phyloP scores from a whole-genome alignment of 2,888 invertebrate genomes.

The Xestia sexstrigata region DNA sequence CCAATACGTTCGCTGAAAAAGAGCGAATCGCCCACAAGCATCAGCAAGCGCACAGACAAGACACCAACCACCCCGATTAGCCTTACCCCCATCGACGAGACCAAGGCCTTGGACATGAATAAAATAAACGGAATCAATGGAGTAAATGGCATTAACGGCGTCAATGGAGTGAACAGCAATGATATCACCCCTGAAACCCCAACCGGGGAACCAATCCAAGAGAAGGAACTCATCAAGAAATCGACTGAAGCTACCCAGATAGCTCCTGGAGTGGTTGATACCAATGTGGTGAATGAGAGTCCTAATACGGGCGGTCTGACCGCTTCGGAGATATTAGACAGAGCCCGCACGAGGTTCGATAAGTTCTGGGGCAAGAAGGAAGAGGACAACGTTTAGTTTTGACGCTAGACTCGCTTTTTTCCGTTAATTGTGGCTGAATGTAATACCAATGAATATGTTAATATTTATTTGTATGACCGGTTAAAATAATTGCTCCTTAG shows the following conservation, averaged over 20 bases:
- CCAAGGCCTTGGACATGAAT: conserved; percentile 87
- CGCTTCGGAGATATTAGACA: conserved; percentile 94
- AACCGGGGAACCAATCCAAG: conserved; percentile 78
- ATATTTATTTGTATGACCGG: conserved; percentile 33
- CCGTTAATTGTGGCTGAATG: conserved; percentile 74
- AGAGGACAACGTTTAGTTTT: conserved; percentile 89
- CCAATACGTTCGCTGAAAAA: conserved; percentile 89
- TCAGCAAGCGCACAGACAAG: conserved; percentile 88
- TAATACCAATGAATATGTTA: conserved; percentile 14
- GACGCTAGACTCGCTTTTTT: conserved; percentile 64
- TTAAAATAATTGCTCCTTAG: conserved; percentile 15
- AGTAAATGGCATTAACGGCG: conserved; percentile 73
- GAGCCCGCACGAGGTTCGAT: conserved; percentile 95
- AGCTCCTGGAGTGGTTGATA: conserved; percentile 91
- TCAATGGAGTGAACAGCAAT: conserved; percentile 78
- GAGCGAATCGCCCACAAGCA: conserved; percentile 87
- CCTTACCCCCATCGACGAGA: conserved; percentile 89
- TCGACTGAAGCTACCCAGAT: conserved; percentile 88
- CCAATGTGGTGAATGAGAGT: conserved; percentile 87
- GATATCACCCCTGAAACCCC: conserved; percentile 86
- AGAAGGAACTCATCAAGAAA: conserved; percentile 86
- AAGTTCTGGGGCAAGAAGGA: conserved; percentile 95
- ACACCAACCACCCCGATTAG: conserved; percentile 88
- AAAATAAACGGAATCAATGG: conserved; percentile 82
- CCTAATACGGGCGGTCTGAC: conserved; percentile 87